Base-by-base conservation (phyloP, 2,797 vertebrate genomes). In the Enteromius afrohamiltoni region DNA sequence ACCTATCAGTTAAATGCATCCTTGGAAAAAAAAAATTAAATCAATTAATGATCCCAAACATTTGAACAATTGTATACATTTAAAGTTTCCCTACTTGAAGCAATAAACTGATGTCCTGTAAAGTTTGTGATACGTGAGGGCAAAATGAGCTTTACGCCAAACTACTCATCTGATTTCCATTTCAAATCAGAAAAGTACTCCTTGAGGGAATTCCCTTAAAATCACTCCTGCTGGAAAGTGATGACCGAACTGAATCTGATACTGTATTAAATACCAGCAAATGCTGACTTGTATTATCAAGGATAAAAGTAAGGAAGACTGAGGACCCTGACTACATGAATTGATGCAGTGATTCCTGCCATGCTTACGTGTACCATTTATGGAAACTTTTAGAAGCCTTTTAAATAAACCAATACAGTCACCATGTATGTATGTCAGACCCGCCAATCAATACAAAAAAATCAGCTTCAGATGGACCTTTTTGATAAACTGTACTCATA, bases 101-200 rank as follows among this genome's bases (percentile, higher is more conserved):
- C 26, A 74, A 53, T 49, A 34, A 8, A 11, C 76, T 49, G 77
- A 49, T 29, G 47, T 49, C 19, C 0, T 49, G 37, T 62, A 31
- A 10, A 11, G 17, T 26, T 26, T 31, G 21, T 29, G 51, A 80
- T 45, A 21, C 69, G 65, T 21, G 17, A 21, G 11, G 49, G 31
- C 14, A 0, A 1, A 23, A 79, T 51, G 3, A 42, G 60, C 6
- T 82, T 64, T 76, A 67, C 29, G 65, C 51, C 31, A 67, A 45
- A 19, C 31, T 75, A 10, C 45, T 75, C 70, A 64, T 40, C 51
- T 75, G 10, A 65, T 75, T 67, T 75, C 31, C 71, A 67, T 76
- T 82, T 82, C n/a, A 75, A 65, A 82, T 51, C 45, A 83, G 49
- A 58, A 60, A 29, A 55, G 34, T 67, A 55, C 55, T 64, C 40